phyloP scores from a whole-genome alignment of 2,797 vertebrate genomes.

The Epinephelus awoara region DNA sequence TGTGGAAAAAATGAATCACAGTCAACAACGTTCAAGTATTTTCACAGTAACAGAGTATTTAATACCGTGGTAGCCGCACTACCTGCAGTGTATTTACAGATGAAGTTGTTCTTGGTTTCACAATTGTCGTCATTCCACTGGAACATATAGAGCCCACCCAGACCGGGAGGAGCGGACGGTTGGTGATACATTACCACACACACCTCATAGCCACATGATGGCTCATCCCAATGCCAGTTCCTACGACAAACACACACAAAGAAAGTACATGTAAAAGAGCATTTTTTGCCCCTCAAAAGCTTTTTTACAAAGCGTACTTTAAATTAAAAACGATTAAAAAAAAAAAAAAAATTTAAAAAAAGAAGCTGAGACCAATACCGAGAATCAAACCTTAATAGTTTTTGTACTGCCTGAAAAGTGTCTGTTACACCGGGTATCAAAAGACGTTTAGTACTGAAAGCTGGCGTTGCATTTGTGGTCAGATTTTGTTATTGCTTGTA shows the following conservation, averaged over 20 bases:
- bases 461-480: neutral
- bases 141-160: conserved; percentile 93
- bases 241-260: conserved; percentile 75
- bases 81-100: conserved; percentile 97
- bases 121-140: conserved; percentile 98
- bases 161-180: conserved; percentile 89
- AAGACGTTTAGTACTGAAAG: too few species aligned
- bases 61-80: neutral
- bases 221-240: conserved; percentile 98
- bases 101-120: conserved; percentile 97
- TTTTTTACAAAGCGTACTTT: too few species aligned
- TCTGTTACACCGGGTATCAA: neutral
- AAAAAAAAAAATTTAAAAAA: neutral
- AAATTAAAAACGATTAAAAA: too few species aligned
- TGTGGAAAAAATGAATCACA: conserved; percentile 59
- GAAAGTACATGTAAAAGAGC: too few species aligned
- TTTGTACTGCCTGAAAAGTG: neutral
- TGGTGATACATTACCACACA: conserved; percentile 99
- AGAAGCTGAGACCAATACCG: neutral
- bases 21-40: neutral
- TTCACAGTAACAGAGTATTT: neutral
- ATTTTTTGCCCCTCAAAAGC: too few species aligned
- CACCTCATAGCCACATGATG: conserved; percentile 94
- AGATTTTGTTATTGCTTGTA: neutral
- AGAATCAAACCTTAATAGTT: neutral